These are phyloP conservation scores for Nebria ingens DNA, from an alignment of 1,140 invertebrate species.

Conservation along the genomic window DNA sequence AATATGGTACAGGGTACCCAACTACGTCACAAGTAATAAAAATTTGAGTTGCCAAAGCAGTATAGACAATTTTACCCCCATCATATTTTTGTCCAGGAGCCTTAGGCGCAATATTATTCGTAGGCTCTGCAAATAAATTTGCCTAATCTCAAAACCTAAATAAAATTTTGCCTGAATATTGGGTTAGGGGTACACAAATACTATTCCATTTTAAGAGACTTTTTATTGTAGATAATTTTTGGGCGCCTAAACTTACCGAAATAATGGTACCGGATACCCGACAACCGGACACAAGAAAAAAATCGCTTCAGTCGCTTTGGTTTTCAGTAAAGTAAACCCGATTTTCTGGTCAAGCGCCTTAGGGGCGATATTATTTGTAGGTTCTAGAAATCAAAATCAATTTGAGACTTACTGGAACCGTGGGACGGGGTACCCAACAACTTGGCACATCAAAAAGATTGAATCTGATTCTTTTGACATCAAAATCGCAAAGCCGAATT, in stretches of 20 bases:
- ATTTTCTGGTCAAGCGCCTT: slow-evolving; percentile 31
- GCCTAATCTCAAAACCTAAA: not conserved
- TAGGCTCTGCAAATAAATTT: slow-evolving; percentile 43
- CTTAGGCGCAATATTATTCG: slow-evolving; percentile 54
- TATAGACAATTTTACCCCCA: not conserved
- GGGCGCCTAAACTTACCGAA: slow-evolving; percentile 40
- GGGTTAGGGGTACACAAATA: not conserved
- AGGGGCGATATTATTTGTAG: slow-evolving; percentile 54
- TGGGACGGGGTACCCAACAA: slow-evolving; percentile 47
- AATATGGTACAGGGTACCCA: slow-evolving; percentile 46
- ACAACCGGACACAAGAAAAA: slow-evolving; percentile 52
- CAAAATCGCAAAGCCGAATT: slow-evolving; percentile 30
- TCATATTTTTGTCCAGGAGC: slow-evolving; percentile 46
- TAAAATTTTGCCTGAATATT: not conserved
- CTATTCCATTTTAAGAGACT: not conserved
- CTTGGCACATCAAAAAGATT: slow-evolving; percentile 43
- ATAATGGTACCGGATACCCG: slow-evolving; percentile 52
- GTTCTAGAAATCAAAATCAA: slow-evolving; percentile 44
- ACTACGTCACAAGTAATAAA: slow-evolving; percentile 46
- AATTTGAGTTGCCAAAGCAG: slow-evolving; percentile 13
- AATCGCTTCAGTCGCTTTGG: slow-evolving; percentile 31
- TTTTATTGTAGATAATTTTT: not conserved
- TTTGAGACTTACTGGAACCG: slow-evolving; percentile 39
- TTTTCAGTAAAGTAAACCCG: slow-evolving; percentile 23
- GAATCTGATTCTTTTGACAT: slow-evolving; percentile 14